These are phyloP conservation scores for Myotis yumanensis DNA, from an alignment of 2,113 vertebrate genomes.

Conservation along the genomic window DNA sequence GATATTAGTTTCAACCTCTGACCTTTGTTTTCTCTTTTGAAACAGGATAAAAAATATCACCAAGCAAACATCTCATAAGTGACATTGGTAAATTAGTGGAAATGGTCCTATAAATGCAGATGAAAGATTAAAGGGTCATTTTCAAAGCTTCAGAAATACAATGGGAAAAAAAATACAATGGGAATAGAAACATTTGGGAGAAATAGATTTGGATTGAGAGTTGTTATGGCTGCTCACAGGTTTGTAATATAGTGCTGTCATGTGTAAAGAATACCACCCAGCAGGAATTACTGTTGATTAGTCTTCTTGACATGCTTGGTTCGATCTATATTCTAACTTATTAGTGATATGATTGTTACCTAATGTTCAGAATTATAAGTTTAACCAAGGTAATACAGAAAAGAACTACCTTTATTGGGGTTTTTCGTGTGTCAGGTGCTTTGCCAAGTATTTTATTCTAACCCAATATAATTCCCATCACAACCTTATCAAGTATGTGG, in stretches of 20 bases:
- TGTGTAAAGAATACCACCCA: background rate
- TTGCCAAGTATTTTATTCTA: background rate
- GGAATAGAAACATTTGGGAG: background rate
- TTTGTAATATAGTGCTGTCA: background rate
- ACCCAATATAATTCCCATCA: background rate
- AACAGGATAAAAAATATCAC: conserved; percentile 16
- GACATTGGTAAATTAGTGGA: background rate
- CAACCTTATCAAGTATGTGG: background rate
- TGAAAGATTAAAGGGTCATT: conserved; percentile 12
- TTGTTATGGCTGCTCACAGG: background rate
- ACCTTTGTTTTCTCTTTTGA: background rate
- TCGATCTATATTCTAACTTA: background rate
- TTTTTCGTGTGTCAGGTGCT: background rate
- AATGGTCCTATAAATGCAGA: background rate
- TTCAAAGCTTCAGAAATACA: background rate
- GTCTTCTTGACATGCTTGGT: background rate
- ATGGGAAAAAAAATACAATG: background rate
- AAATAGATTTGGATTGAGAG: background rate
- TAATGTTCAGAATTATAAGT: background rate
- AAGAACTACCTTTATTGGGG: background rate
- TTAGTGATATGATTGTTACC: background rate
- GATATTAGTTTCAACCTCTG: background rate
- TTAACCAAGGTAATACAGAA: background rate
- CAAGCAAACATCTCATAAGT: background rate
- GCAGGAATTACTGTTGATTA: background rate